These are phyloP conservation scores for Sylvicola cinctus DNA, from an alignment of 2,888 invertebrate genomes.

Conservation along the genomic window DNA sequence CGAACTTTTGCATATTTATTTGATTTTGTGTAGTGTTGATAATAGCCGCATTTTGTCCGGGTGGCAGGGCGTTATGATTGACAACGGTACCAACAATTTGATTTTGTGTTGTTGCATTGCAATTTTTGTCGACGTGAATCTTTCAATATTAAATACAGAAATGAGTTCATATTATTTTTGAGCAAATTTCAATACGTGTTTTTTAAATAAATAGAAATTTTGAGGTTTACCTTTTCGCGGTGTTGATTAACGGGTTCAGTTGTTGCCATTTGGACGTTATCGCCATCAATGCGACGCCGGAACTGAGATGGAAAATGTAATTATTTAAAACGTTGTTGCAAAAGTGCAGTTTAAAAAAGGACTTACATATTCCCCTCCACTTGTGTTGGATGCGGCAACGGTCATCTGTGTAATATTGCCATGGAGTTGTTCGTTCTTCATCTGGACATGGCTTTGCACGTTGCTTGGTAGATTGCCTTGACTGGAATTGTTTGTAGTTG, in stretches of 20 bases:
- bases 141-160: background rate
- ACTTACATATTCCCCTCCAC: conserved; percentile 25
- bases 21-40: conserved; percentile 27
- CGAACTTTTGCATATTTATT: conserved; percentile 38
- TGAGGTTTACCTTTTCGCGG: conserved; percentile 20
- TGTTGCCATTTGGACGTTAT: conserved; percentile 35
- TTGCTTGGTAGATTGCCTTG: conserved; percentile 19
- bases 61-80: too few relatives aligned
- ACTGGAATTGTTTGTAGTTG: conserved; percentile 10
- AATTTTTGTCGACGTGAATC: conserved; percentile 38
- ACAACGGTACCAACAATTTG: too few relatives aligned
- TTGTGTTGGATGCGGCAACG: conserved; percentile 23
- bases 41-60: too few relatives aligned
- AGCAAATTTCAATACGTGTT: background rate
- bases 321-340: too few relatives aligned
- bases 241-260: conserved; percentile 37
- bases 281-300: conserved; percentile 40
- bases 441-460: conserved; percentile 13
- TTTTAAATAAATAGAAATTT: conserved; percentile 3
- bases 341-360: too few relatives aligned
- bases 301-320: conserved; percentile 22
- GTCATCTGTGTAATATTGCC: conserved; percentile 26
- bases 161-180: too few relatives aligned
- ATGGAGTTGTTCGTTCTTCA: conserved; percentile 22
- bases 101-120: conserved; percentile 36